Evolutionary conservation across 1,140 invertebrate species (phyloP), one percentile per base, ranked within the genome.

Genomic region (Heliconius hewitsoni): DNA sequence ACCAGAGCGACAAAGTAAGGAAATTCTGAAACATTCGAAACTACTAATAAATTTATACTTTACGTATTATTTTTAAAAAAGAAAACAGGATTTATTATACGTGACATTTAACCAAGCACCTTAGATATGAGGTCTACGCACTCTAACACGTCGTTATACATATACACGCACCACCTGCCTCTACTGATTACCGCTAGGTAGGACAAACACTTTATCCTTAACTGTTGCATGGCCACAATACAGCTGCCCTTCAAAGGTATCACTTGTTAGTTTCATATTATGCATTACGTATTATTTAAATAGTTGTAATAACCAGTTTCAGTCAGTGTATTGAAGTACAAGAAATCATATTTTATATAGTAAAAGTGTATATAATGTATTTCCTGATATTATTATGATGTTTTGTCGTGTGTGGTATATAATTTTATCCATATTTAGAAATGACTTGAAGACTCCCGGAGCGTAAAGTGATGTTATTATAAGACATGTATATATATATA

Each of bases 361-460:
- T 66, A 4, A 30, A 66, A 16, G 60, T 66, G 60, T 66, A 27
- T 5, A 66, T n/a, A 11, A 66, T 13, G 27, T 66, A 39, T 72
- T 72, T 72, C 70, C 60, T 42, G 46, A 71, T 34, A 77, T 73
- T 30, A 80, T n/a, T 60, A 60, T 83, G 84, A 84, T 87, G 78
- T 83, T 84, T 82, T 78, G 82, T 77, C 81, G 84, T 79, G 82
- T 89, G 85, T 87, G 84, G 85, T 78, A 81, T 83, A 76, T 89
- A 88, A 89, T 89, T 92, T 86, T 86, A 91, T 83, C 85, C 83
- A 85, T 88, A 89, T 91, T 87, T 83, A 88, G 83, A 89, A 87
- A 87, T 89, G 81, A 86, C 80, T 77, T 82, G 84, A 90, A 89
- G 89, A 85, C 86, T 82, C 84, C 83, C 82, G 84, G 82, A 84